Percentiles rank a stretch among this genome's conserved stretches.
Evolutionary conservation across 2,113 vertebrate species (phyloP).

Genomic region (Sminthopsis crassicaudata): DNA sequence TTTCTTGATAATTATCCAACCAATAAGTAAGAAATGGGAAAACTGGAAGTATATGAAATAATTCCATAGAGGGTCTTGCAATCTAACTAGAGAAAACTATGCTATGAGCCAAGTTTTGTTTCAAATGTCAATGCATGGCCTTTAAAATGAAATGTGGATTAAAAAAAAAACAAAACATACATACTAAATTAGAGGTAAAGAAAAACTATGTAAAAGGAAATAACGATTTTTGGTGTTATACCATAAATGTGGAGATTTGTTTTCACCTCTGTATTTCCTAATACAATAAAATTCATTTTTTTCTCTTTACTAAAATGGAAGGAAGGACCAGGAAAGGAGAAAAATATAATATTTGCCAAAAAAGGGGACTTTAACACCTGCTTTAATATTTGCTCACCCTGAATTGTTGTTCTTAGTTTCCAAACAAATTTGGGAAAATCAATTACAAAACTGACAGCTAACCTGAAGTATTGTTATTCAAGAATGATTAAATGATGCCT

Average conservation of each 20-base stretch:
- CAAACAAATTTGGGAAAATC: slow-evolving; percentile 71
- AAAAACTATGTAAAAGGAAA: not conserved
- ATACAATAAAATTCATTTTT: not conserved
- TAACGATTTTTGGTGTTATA: not conserved
- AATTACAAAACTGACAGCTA: slow-evolving; percentile 80
- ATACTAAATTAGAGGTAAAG: not conserved
- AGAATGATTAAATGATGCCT: slow-evolving; percentile 74
- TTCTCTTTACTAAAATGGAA: not conserved
- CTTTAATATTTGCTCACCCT: slow-evolving; percentile 48
- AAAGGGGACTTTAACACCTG: not conserved
- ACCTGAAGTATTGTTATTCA: slow-evolving; percentile 67
- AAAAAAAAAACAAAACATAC: not conserved
- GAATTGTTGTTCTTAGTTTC: slow-evolving; percentile 58
- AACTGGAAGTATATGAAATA: not conserved
- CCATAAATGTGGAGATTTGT: not conserved
- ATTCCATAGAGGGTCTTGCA: slow-evolving; percentile 8
- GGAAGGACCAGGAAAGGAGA: slow-evolving; percentile 12
- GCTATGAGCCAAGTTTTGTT: not conserved
- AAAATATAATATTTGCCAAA: slow-evolving; percentile 13
- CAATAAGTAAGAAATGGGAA: slow-evolving; percentile 22
- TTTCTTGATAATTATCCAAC: slow-evolving; percentile 11
- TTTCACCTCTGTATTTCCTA: not conserved
- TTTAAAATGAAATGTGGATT: not conserved
- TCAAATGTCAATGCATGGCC: not conserved
- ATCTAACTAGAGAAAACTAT: slow-evolving; percentile 14